phyloP scores from a whole-genome alignment of 1,140 invertebrate genomes.

The Zelostemma sp. region DNA sequence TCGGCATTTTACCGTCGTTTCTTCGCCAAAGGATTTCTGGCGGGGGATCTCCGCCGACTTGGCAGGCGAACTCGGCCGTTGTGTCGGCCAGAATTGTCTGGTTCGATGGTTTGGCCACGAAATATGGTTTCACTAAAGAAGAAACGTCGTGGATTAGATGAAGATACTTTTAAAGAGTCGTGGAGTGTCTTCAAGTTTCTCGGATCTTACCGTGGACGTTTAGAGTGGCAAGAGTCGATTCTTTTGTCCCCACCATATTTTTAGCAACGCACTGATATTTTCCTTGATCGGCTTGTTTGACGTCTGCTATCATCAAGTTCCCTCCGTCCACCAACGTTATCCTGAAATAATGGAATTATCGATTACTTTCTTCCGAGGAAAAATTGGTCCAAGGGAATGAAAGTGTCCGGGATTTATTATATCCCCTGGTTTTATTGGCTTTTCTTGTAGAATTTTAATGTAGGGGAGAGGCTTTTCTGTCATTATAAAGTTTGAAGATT shows the following conservation, averaged over 20 bases:
- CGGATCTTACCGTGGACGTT: conserved; percentile 82
- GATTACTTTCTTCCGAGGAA: conserved; percentile 14
- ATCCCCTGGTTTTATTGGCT: background rate
- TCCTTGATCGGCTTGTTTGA: conserved; percentile 85
- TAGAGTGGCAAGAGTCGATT: conserved; percentile 81
- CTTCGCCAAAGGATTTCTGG: conserved; percentile 91
- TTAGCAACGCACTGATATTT: conserved; percentile 88
- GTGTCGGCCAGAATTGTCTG: conserved; percentile 84
- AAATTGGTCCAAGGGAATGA: background rate
- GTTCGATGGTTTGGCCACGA: conserved; percentile 87
- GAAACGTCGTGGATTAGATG: conserved; percentile 50
- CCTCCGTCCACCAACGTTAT: conserved; percentile 85
- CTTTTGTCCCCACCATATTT: conserved; percentile 87
- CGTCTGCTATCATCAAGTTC: conserved; percentile 87
- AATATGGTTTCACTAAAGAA: conserved; percentile 88
- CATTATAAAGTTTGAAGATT: too few relatives aligned
- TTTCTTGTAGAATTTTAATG: background rate
- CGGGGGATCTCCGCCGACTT: conserved; percentile 89
- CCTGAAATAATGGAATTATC: conserved; percentile 67
- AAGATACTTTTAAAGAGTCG: too few relatives aligned
- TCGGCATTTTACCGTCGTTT: conserved; percentile 86
- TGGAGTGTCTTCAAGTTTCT: background rate
- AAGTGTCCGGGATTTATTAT: conserved; percentile 1
- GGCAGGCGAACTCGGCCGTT: conserved; percentile 88
- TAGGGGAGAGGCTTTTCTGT: too few relatives aligned